These are phyloP conservation scores for Pseudomyrmex dendroicus DNA, from an alignment of 1,140 invertebrate genomes.

Conservation along the genomic window DNA sequence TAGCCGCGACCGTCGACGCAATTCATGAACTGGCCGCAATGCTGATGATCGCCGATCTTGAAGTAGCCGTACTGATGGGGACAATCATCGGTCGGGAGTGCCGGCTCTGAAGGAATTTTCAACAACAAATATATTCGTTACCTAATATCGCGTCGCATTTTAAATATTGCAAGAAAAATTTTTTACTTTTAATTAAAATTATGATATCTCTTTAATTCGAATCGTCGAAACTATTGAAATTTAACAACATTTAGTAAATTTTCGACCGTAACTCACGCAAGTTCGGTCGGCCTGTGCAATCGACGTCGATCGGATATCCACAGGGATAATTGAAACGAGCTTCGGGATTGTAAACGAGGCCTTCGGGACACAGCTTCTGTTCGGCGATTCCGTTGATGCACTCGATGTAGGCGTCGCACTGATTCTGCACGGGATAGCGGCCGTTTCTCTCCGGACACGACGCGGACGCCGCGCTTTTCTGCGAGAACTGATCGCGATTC, in stretches of 20 bases:
- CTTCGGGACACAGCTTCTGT: conserved; percentile 93
- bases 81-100: conserved; percentile 91
- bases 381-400: conserved; percentile 90
- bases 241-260: background rate
- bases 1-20: conserved; percentile 91
- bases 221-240: background rate
- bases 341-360: conserved; percentile 92
- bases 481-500: background rate
- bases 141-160: background rate
- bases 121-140: conserved; percentile 3
- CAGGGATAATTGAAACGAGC: conserved; percentile 91
- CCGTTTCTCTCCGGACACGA: conserved; percentile 89
- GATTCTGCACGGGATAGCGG: conserved; percentile 88
- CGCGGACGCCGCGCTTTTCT: conserved; percentile 34
- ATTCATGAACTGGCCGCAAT: conserved; percentile 94
- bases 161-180: background rate
- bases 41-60: conserved; percentile 88
- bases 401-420: conserved; percentile 91
- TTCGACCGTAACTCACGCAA: conserved; percentile 88
- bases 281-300: conserved; percentile 89
- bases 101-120: conserved; percentile 82
- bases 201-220: background rate
- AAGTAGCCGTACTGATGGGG: conserved; percentile 95
- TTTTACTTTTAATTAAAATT: background rate
- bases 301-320: conserved; percentile 93